phyloP scores from a whole-genome alignment of 2,113 vertebrate species.

The Chamaea fasciata region DNA sequence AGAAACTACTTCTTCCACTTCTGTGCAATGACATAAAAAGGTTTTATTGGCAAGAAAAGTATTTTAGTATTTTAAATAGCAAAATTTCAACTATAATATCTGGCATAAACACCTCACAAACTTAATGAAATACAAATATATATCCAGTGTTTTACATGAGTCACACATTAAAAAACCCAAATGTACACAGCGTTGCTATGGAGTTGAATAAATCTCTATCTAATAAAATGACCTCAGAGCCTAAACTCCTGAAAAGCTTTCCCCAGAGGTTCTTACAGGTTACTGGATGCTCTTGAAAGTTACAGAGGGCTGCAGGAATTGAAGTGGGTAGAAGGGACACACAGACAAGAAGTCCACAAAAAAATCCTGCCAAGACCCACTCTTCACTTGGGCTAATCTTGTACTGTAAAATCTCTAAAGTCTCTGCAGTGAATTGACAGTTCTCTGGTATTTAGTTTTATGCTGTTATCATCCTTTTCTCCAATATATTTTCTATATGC shows the following conservation, averaged over 20 bases:
- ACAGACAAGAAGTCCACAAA: not conserved
- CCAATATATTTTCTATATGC: not conserved
- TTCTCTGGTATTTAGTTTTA: not conserved
- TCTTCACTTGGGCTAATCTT: not conserved
- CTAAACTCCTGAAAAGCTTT: not conserved
- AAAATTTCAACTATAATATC: not conserved
- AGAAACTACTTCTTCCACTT: not conserved
- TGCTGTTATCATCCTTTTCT: not conserved
- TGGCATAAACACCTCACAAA: not conserved
- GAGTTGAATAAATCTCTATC: not conserved
- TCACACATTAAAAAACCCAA: not conserved
- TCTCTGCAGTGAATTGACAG: not conserved
- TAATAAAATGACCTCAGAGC: not conserved
- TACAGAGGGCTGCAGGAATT: not conserved
- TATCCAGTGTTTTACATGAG: not conserved
- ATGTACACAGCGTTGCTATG: rapidly evolving
- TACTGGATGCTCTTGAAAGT: not conserved
- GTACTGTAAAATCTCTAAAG: not conserved
- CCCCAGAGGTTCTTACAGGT: not conserved
- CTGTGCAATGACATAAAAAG: not conserved
- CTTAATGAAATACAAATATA: not conserved
- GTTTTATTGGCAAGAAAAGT: not conserved
- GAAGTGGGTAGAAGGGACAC: not conserved
- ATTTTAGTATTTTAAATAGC: not conserved
- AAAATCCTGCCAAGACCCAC: rapidly evolving